These are phyloP conservation scores for Halocynthia roretzi DNA, from an alignment of 23 tunicate genomes.

Conservation along the genomic window DNA sequence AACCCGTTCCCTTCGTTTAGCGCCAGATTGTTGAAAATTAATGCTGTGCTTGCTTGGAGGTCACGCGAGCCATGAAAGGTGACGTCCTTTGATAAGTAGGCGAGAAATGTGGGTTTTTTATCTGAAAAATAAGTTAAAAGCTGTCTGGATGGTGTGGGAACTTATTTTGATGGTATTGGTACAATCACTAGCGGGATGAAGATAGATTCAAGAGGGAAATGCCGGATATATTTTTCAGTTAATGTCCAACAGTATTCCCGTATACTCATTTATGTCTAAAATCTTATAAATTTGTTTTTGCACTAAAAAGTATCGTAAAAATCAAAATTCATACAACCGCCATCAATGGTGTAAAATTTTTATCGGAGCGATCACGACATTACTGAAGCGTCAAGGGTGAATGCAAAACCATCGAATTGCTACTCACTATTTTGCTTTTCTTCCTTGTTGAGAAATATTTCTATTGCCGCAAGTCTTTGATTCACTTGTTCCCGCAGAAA, in stretches of 20 bases:
- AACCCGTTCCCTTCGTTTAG: constrained; percentile 4
- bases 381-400: too few species aligned
- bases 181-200: too few species aligned
- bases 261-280: too few species aligned
- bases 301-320: too few species aligned
- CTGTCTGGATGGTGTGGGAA: background rate
- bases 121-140: background rate
- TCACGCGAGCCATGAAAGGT: background rate
- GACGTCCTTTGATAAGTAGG: background rate
- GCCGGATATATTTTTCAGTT: too few species aligned
- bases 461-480: background rate
- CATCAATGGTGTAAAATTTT: too few species aligned
- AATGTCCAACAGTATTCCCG: too few species aligned
- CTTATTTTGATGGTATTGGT: background rate
- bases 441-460: background rate
- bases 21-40: background rate
- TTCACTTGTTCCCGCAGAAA: background rate
- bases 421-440: background rate
- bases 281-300: too few species aligned
- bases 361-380: too few species aligned
- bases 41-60: background rate
- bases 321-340: too few species aligned
- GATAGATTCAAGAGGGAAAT: too few species aligned
- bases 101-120: background rate
- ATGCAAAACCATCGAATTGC: too few species aligned